phyloP scores from a whole-genome alignment of 2,113 vertebrate genomes.

The Cyprinodon tularosa region DNA sequence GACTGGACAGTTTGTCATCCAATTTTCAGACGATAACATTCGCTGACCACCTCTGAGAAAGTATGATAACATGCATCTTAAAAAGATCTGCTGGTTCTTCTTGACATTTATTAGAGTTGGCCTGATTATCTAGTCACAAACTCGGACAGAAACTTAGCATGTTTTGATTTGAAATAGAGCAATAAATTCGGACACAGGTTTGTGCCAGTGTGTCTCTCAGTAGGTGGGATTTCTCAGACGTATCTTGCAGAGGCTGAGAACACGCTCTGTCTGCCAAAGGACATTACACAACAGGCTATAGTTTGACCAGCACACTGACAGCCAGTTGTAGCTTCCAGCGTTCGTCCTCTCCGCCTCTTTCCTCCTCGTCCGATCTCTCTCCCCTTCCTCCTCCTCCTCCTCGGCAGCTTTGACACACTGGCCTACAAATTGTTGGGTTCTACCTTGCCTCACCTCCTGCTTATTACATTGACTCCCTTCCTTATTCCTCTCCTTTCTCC shows the following conservation, averaged over 20 bases:
- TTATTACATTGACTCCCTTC: background rate
- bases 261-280: constrained; percentile 3
- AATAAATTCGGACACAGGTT: background rate
- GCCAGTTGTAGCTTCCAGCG: background rate
- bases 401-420: constrained; percentile 70
- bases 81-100: background rate
- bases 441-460: constrained; percentile 27
- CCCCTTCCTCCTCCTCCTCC: constrained; percentile 33
- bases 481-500: background rate
- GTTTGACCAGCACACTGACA: constrained; percentile 4
- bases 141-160: background rate
- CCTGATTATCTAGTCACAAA: background rate
- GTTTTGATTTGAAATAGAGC: background rate
- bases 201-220: background rate
- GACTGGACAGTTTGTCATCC: background rate
- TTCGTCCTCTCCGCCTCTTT: constrained; percentile 11
- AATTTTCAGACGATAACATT: background rate
- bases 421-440: constrained; percentile 58
- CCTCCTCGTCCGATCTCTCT: constrained; percentile 8
- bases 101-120: background rate
- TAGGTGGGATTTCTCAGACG: constrained; percentile 13
- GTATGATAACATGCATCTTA: background rate
- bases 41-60: background rate
- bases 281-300: constrained; percentile 38
- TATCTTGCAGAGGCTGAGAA: constrained; percentile 10